Evolutionary conservation across 2,888 invertebrate species (phyloP), one percentile per base, ranked within the genome.

Genomic region (Eupithecia tripunctaria): DNA sequence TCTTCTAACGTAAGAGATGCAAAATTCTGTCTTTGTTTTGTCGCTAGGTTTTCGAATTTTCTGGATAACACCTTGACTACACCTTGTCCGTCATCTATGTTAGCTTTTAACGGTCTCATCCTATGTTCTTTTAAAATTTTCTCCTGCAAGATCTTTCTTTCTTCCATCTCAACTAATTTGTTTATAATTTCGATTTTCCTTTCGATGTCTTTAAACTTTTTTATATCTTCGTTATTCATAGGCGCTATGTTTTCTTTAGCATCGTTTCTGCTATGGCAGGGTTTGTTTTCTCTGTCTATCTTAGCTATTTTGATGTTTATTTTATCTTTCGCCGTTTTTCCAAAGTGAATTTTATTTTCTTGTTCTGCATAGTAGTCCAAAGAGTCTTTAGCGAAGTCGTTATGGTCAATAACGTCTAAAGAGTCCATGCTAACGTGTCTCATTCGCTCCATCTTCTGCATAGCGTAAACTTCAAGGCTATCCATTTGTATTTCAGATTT

Each of bases 181-280:
- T 96, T 96, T 41, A 97, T 96, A 41, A 96, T 96, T 82, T 96
- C 96, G 18, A 97, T 95, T 85, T 96, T 96, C 71, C 96, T 93
- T 86, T 96, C 96, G 36, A 97, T 96, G 76, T 96, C 95, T 82
- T 95, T 95, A 76, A 95, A 95, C 81, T 96, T 95, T 79, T 95
- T 95, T 8, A 96, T 95, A 80, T 96, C 96, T 65, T 95, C 95
- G n/a, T 82, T 88, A 68, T 88, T 82, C 2, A 77, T 71, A 15
- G 91, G 91, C 0, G 91, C 89, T 78, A 93, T 90, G 65, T 93
- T 94, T 81, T 94, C 93, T 85, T 93, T 93, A 0, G 88, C 78
- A 2, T 89, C 87, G n/a, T 76, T 81, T 6, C 86, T 82, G 73
- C 89, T 91, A 62, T 91, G 86, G 67, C 84, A 83, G 1, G 91